A percentile compares a stretch with the other conserved stretches of the same genome.
Evolutionary conservation across 2,888 invertebrate genomes (phyloP).

Genomic region (Loripinus fragilis): DNA sequence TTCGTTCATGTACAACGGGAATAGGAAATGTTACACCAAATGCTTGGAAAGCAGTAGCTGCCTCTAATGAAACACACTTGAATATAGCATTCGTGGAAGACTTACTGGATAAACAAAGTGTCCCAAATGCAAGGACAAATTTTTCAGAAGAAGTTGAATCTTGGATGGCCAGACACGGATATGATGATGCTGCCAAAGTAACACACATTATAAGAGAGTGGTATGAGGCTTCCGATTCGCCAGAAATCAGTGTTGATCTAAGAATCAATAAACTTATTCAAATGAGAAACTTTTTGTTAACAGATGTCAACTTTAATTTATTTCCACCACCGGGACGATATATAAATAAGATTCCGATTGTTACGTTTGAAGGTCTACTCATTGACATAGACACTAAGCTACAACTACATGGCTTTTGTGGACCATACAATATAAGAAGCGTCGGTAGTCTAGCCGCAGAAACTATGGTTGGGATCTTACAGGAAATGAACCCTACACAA

Average conservation of each 20-base stretch:
- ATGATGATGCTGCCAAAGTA: conserved; percentile 13
- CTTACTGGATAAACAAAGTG: conserved; percentile 44
- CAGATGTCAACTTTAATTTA: conserved; percentile 17
- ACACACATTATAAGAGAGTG: conserved; percentile 27
- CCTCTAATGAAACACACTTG: conserved; percentile 22
- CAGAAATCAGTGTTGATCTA: conserved; percentile 19
- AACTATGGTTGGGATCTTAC: conserved; percentile 37
- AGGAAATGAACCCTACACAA: conserved; percentile 27
- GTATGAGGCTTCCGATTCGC: conserved; percentile 35
- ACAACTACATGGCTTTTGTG: conserved; percentile 24
- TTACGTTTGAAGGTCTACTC: conserved; percentile 33
- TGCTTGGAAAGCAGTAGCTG: conserved; percentile 17
- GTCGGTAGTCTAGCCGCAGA: conserved; percentile 40
- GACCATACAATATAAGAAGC: conserved; percentile 30
- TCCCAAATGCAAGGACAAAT: conserved; percentile 35
- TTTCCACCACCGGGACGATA: conserved; percentile 28
- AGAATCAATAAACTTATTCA: conserved; percentile 9
- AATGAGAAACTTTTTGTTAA: conserved; percentile 26
- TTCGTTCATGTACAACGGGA: conserved; percentile 25
- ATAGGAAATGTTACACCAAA: not conserved
- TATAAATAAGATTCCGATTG: conserved; percentile 30
- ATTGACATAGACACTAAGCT: conserved; percentile 41
- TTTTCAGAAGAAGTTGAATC: conserved; percentile 36
- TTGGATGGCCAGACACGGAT: conserved; percentile 33
- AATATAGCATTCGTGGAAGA: conserved; percentile 30